Evolutionary conservation across 2,888 invertebrate genomes (phyloP), one percentile per base, ranked within the genome.

Genomic region (Gandaritis pyraliata): DNA sequence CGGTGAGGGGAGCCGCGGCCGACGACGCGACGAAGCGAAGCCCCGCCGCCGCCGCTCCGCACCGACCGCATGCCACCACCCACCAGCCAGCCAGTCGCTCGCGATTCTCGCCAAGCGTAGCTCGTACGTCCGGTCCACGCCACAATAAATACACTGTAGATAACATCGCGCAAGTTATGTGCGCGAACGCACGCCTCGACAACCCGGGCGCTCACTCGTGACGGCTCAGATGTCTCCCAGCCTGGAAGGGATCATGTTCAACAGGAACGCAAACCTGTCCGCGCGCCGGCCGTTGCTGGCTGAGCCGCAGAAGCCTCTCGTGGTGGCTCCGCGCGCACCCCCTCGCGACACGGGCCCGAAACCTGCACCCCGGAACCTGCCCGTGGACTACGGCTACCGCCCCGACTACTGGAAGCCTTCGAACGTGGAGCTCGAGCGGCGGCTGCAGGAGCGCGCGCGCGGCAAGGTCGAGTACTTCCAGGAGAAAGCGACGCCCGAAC

Each of bases 151-250:
- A 43, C 74, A 66, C 71, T 70, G 68, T 70, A 68, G 71, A 73
- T 68, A 66, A 72, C 67, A 81, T 75, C 78, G 79, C 74, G 81
- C 78, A 78, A 88, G 90, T 89, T 77, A 91, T 92, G 91, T 87
- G 85, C 88, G 85, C 87, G 78, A 81, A 85, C 85, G 86, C 86
- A 89, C 83, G 79, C 79, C 76, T 78, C 78, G 77, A 77, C 83
- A 81, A 80, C 70, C 75, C 66, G 71, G 76, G 81, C 72, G 74
- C 73, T 72, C 72, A 75, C 62, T 86, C 76, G 85, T 90, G 88
- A 90, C 89, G 81, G 88, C 82, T 82, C 90, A 79, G 87, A 92
- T 92, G 92, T 90, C 92, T 86, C 92, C 91, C 74, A 92, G 91
- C 67, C 80, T 92, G 74, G 92, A 92, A 81, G 91, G 87, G 75